Evolutionary conservation across 2,888 invertebrate species (phyloP), one percentile per base, ranked within the genome.

Genomic region (Mesorhabditis spiculigera): DNA sequence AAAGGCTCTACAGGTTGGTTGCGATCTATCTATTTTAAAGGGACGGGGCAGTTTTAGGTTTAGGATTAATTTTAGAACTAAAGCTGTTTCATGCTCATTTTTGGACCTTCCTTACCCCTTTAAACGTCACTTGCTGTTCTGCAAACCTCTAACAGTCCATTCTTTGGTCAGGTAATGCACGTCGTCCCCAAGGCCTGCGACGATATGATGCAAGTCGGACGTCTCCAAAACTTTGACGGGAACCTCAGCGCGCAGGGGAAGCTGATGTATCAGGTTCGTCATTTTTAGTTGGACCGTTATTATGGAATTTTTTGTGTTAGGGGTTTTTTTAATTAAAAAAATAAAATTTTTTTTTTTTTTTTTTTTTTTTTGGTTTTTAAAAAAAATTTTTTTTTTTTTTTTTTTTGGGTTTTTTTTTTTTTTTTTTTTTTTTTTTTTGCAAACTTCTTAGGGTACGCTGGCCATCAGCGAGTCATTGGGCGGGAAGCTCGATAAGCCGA

Each of bases 221-320:
- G 97, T 70, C 89, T 98, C 63, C 94, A 97, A 87, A 95, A 95
- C 80, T 97, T 95, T 86, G 92, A 94, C 88, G 94, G 96, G 68
- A 96, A 95, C 89, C 93, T 98, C 80, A 95, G 93, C 66, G 93
- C 95, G 63, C 97, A 97, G 88, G 98, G 97, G 72, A 94, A 94
- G 88, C 89, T 98, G 73, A 88, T 96, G 73, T 89, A 93, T 72
- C 95, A 95, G 85, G 95, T 83, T 43, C 43, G 28, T 13, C n/a
- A 43, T 5, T 68, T 28, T 28, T 67, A 13, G 10, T 45, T 70
- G 16, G n/a, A n/a, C 43, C n/a, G n/a, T 69, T 8, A 16, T 71
- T 70, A n/a, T n/a, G n/a, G n/a, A n/a, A n/a, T n/a, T n/a, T n/a
- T n/a, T n/a, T n/a, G n/a, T n/a, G n/a, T n/a, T n/a, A n/a, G n/a